phyloP scores from a whole-genome alignment of 2,888 invertebrate species.

The Achlya flavicornis region DNA sequence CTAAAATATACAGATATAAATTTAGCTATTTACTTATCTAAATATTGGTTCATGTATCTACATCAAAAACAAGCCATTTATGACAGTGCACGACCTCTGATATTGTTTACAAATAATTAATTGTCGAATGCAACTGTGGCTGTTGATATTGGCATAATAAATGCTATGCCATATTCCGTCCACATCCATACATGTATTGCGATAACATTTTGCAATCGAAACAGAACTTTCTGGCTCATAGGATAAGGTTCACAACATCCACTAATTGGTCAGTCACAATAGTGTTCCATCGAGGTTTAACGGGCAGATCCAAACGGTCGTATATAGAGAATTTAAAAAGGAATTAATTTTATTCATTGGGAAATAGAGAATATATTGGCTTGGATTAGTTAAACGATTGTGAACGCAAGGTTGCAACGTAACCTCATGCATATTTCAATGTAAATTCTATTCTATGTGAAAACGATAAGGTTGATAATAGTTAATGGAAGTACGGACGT shows the following conservation, averaged over 20 bases:
- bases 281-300: conserved; percentile 30
- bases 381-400: conserved; percentile 77
- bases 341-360: conserved; percentile 78
- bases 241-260: conserved; percentile 32
- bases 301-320: conserved; percentile 58
- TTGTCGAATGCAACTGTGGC: conserved; percentile 77
- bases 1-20: conserved; percentile 11
- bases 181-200: conserved; percentile 58
- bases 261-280: conserved; percentile 19
- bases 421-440: conserved; percentile 19
- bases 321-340: conserved; percentile 71
- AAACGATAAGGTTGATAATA: conserved; percentile 29
- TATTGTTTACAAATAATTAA: conserved; percentile 83
- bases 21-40: conserved; percentile 38
- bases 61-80: conserved; percentile 58
- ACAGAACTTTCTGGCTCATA: conserved; percentile 30
- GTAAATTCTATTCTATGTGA: conserved; percentile 25
- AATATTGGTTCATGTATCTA: conserved; percentile 49
- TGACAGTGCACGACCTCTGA: conserved; percentile 61
- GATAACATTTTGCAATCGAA: conserved; percentile 29
- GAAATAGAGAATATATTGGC: conserved; percentile 80
- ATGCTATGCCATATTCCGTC: conserved; percentile 69
- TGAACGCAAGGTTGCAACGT: conserved; percentile 29
- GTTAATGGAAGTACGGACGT: conserved; percentile 21
- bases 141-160: conserved; percentile 77